Base-by-base conservation (phyloP, 2,113 vertebrate species). In the Columbina picui region DNA sequence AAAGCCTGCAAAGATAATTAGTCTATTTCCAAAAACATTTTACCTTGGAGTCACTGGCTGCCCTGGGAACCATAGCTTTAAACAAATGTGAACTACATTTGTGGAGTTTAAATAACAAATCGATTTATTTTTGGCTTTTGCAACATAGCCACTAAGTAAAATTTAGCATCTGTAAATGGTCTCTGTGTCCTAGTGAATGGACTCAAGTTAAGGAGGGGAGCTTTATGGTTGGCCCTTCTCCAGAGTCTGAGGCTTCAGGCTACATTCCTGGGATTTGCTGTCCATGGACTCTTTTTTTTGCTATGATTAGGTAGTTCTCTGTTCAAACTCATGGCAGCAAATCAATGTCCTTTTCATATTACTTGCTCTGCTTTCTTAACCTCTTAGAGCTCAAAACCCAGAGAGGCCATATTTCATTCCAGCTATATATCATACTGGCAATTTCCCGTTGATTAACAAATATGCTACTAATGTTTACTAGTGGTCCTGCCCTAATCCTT, bases 291-390 rank as follows among this genome's bases (percentile, higher is more conserved):
- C 78, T 89, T 95, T 97, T 97, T 96, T 93, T 77, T 47, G 43
- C 76, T 93, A 5, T 78, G 82, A 84, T 59, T 85, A 96, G 93
- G 84, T 76, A 95, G 73, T 65, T 87, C 94, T 96, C 92, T 94
- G 83, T 96, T 84, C 82, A n/a, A 76, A 75, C 25, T 78, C 67
- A 29, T 60, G 75, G 94, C 87, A 90, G 82, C 87, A 92, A 78
- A 81, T 91, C 92, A 96, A 91, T 78, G 89, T 92, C 70, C 91
- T 96, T 97, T 93, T 94, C 94, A 91, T 96, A 95, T 92, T 77
- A 74, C 90, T 94, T 81, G 73, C 74, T 94, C 43, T 88, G 86
- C 83, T 96, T 96, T 96, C 88, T 96, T 89, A 94, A 96, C 79
- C 83, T 96, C 81, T 95, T 82, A 87, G 49, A 75, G 80, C 73